phyloP scores from a whole-genome alignment of 30 jellyfish, hydroid and myxozoan genomes.

The Phacellophora camtschatica region DNA sequence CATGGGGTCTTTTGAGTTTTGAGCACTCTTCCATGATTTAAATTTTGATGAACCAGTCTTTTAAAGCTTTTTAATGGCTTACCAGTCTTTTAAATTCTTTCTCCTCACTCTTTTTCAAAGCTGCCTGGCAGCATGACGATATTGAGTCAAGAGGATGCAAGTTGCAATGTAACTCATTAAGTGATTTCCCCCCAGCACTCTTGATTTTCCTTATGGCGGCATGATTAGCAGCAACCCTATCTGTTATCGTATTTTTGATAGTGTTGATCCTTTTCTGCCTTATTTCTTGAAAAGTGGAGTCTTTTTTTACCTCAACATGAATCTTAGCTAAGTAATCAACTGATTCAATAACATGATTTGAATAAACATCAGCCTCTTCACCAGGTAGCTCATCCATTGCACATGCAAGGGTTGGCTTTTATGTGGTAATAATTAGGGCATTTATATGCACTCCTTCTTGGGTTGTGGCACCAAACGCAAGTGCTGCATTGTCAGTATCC shows the following conservation, averaged over 20 bases:
- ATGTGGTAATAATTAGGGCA: constrained; percentile 7
- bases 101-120: constrained; percentile 3
- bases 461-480: constrained; percentile 51
- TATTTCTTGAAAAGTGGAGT: neutral
- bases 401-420: neutral
- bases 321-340: constrained; percentile 13
- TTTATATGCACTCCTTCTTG: constrained; percentile 44
- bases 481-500: neutral
- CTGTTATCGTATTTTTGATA: constrained; percentile 18
- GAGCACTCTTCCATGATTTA: too few species aligned
- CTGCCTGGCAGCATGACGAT: constrained; percentile 13
- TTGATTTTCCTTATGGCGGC: constrained; percentile 19
- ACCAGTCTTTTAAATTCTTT: too few species aligned
- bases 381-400: constrained; percentile 40
- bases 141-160: neutral
- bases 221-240: constrained; percentile 32
- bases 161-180: constrained; percentile 17
- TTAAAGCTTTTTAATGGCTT: too few species aligned
- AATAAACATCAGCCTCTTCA: constrained; percentile 26
- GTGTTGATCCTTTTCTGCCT: constrained; percentile 1
- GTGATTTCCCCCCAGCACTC: constrained; percentile 27
- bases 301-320: neutral
- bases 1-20: too few species aligned
- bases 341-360: constrained; percentile 13
- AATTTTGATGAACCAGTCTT: too few species aligned